phyloP scores from a whole-genome alignment of 2,113 vertebrate species.

The Embiotoca jacksoni region DNA sequence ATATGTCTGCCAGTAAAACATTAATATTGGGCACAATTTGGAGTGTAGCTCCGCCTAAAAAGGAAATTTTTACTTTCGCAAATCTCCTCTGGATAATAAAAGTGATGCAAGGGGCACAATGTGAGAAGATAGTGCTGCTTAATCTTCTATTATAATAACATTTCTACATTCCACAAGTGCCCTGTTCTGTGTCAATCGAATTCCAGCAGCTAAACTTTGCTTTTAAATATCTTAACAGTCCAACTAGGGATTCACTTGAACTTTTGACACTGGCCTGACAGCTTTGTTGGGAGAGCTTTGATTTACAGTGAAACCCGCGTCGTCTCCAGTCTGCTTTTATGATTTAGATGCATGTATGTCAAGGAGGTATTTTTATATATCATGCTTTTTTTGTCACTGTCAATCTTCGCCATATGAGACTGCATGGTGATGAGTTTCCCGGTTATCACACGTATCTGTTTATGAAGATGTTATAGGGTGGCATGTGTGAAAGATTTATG shows the following conservation, averaged over 20 bases:
- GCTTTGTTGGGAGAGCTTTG: constrained; percentile 41
- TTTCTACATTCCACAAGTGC: neutral
- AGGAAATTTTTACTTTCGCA: neutral
- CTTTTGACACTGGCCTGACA: constrained; percentile 32
- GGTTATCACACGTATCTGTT: constrained; percentile 13
- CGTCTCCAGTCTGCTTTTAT: constrained; percentile 29
- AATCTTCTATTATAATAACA: neutral
- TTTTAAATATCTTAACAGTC: neutral
- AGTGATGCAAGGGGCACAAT: neutral
- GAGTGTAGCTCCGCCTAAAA: neutral
- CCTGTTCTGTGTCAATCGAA: neutral
- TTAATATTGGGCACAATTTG: too few relatives aligned
- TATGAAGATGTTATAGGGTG: constrained; percentile 25
- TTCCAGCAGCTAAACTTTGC: neutral
- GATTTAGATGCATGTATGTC: constrained; percentile 38
- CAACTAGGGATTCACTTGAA: constrained; percentile 28
- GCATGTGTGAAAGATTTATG: constrained; percentile 46
- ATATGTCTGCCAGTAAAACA: too few relatives aligned
- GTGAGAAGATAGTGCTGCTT: neutral
- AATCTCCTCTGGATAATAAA: neutral
- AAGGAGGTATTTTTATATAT: constrained; percentile 39
- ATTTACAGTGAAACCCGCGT: constrained; percentile 43
- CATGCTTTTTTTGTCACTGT: constrained; percentile 15
- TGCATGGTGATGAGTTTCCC: constrained; percentile 3
- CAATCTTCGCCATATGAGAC: constrained; percentile 10